phyloP scores from a whole-genome alignment of 2,888 invertebrate genomes.

The Eristalis arbustorum region DNA sequence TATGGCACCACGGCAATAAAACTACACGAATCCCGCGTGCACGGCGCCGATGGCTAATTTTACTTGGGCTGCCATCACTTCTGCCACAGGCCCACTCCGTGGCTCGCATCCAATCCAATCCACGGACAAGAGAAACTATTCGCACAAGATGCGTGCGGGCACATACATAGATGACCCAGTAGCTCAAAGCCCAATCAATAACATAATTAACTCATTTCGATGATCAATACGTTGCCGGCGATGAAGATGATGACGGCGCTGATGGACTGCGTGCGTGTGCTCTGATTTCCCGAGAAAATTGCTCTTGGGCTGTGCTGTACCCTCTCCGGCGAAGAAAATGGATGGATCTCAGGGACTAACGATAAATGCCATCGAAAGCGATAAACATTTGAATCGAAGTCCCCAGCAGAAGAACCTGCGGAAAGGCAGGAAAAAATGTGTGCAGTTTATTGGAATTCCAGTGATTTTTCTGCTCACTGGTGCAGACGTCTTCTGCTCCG shows the following conservation, averaged over 20 bases:
- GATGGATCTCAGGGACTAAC: neutral
- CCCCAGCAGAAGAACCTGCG: neutral
- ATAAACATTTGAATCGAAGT: conserved; percentile 1
- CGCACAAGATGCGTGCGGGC: conserved; percentile 22
- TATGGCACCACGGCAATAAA: neutral
- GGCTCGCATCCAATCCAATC: neutral
- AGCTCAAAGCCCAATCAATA: conserved; percentile 27
- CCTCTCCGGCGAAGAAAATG: neutral
- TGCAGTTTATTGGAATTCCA: neutral
- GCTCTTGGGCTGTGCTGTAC: neutral
- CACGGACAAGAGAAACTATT: conserved; percentile 1
- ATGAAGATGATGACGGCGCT: neutral
- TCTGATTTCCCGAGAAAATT: conserved; percentile 3
- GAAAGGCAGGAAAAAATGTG: neutral
- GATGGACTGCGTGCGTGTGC: conserved; percentile 7
- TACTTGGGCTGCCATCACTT: neutral
- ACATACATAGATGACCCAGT: conserved; percentile 8
- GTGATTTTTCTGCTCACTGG: neutral
- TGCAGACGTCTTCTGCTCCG: neutral
- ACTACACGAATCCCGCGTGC: neutral
- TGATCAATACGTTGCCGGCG: neutral
- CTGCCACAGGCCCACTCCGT: neutral
- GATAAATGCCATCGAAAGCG: conserved; percentile 24
- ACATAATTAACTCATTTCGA: conserved; percentile 23
- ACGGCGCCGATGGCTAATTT: neutral